Evolutionary conservation across 2,888 invertebrate genomes (phyloP).

Genomic region (Troilus luridus): DNA sequence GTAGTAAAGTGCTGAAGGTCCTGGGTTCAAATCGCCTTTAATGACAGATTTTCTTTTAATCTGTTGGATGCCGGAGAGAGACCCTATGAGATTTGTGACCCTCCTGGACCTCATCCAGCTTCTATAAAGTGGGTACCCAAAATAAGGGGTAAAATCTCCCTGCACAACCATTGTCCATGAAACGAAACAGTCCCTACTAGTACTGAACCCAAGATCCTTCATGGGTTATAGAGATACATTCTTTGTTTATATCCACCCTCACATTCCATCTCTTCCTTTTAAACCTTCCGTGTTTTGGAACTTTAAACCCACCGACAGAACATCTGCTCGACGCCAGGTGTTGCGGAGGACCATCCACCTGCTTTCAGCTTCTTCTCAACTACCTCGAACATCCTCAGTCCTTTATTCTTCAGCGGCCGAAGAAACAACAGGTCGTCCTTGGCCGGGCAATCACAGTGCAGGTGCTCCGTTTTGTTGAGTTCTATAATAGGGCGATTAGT

Average conservation of each 20-base stretch:
- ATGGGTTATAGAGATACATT: no score
- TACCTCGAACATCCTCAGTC: background rate
- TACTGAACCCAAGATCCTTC: no score
- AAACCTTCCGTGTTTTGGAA: background rate
- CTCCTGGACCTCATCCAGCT: no score
- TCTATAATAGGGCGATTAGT: background rate
- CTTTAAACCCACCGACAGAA: background rate
- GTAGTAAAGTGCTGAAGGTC: background rate
- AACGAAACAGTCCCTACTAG: no score
- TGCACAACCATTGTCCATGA: no score
- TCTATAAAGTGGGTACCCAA: no score
- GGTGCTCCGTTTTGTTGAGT: background rate
- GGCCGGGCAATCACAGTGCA: background rate
- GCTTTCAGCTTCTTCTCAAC: background rate
- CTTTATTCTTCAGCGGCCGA: background rate
- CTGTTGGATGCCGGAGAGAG: no score
- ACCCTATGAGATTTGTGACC: no score
- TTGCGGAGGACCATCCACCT: background rate
- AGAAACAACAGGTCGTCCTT: slow-evolving; percentile 3
- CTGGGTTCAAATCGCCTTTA: no score
- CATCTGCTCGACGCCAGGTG: background rate
- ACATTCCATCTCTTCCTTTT: background rate
- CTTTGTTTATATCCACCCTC: background rate
- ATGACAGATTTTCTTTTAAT: no score
- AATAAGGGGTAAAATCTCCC: no score